These are phyloP conservation scores for Pyrochroa serraticornis DNA, from an alignment of 2,888 invertebrate genomes.

Conservation along the genomic window DNA sequence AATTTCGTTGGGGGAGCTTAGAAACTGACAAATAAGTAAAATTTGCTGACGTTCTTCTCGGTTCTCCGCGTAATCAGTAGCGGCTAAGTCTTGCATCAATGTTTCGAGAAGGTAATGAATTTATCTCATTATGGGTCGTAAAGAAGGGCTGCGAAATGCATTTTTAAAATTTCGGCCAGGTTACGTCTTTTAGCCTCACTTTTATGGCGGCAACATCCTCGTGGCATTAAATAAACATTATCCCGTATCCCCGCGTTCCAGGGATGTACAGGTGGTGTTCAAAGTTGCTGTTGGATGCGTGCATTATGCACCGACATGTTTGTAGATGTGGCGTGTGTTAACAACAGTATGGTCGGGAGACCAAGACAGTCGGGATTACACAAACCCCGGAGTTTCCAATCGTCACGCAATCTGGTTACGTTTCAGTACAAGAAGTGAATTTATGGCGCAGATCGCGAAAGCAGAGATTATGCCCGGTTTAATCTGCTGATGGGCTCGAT, in stretches of 20 bases:
- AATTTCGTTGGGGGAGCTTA: too few relatives aligned
- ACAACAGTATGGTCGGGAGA: constrained; percentile 12
- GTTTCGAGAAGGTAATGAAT: constrained; percentile 12
- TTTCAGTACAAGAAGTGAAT: too few relatives aligned
- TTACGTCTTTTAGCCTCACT: constrained; percentile 16
- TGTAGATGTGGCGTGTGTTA: constrained; percentile 23
- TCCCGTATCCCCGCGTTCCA: constrained; percentile 15
- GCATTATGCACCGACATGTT: constrained; percentile 21
- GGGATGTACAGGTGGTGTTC: constrained; percentile 20
- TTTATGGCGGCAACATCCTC: constrained; percentile 22
- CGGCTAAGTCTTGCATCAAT: too few relatives aligned
- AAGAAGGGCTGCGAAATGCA: constrained; percentile 16
- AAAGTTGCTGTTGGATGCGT: constrained; percentile 7
- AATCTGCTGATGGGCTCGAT: too few relatives aligned
- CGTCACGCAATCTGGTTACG: constrained; percentile 12
- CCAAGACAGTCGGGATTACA: constrained; percentile 13
- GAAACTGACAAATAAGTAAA: too few relatives aligned
- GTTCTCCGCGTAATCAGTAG: too few relatives aligned
- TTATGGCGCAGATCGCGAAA: too few relatives aligned
- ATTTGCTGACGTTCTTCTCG: too few relatives aligned
- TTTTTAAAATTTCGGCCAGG: constrained; percentile 21
- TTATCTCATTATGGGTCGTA: constrained; percentile 8
- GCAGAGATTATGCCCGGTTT: too few relatives aligned
- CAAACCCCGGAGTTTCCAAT: constrained; percentile 15
- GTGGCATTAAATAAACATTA: constrained; percentile 26